Percentiles rank a stretch among this genome's conserved stretches.
Conservation (phyloP, 2,113 vertebrate genomes). For the Arothron firmamentum region DNA sequence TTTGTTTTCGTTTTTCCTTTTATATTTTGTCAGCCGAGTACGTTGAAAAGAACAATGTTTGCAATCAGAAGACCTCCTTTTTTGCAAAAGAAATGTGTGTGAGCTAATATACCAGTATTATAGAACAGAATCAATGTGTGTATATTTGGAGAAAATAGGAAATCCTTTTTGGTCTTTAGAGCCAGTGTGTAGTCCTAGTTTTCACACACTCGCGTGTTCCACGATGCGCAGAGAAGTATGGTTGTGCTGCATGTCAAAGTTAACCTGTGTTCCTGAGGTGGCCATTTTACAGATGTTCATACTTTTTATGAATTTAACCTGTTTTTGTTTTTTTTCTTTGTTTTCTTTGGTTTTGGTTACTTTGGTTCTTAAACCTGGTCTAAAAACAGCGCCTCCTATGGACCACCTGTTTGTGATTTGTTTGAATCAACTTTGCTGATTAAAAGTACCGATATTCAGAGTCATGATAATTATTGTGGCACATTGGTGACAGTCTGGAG, state of each 20-base stretch:
- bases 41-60: conserved; percentile 73
- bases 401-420: conserved; percentile 58
- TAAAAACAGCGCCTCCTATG: conserved; percentile 57
- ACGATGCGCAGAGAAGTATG: conserved; percentile 77
- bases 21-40: conserved; percentile 70
- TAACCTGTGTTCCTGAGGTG: conserved; percentile 77
- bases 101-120: conserved; percentile 76
- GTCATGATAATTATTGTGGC: conserved; percentile 65
- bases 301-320: conserved; percentile 64
- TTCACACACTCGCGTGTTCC: conserved; percentile 76
- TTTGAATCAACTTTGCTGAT: conserved; percentile 53
- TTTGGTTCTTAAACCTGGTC: conserved; percentile 60
- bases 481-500: conserved; percentile 66
- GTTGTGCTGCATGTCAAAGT: conserved; percentile 80
- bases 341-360: conserved; percentile 18
- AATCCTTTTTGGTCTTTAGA: conserved; percentile 75
- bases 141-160: conserved; percentile 77
- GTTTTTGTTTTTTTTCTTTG: conserved; percentile 43
- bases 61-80: conserved; percentile 74
- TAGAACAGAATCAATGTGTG: conserved; percentile 76
- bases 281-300: conserved; percentile 73
- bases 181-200: conserved; percentile 76
- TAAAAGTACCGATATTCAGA: conserved; percentile 48
- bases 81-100: conserved; percentile 72
- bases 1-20: conserved; percentile 69